Evolutionary conservation across 2,797 vertebrate species (phyloP), one percentile per base, ranked within the genome.

Genomic region (Triplophysa yarkandensis): DNA sequence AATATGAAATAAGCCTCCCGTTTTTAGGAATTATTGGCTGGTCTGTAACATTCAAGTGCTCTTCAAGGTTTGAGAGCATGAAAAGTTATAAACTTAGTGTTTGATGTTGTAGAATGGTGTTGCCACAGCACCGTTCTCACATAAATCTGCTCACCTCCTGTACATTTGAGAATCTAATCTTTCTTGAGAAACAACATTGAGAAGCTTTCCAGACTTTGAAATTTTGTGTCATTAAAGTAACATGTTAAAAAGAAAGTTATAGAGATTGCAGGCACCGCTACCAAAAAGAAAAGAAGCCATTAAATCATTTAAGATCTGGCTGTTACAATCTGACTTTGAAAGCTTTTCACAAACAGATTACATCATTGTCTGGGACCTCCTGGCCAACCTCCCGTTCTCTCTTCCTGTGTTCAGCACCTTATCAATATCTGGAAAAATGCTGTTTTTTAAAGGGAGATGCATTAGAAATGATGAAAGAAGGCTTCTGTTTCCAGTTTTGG

Each of bases 331-430:
- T 27, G 34, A 55, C 69, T 75, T 73, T 41, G 6, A 77, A 23
- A 44, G 21, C 79, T 77, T 81, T 77, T 63, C 63, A 79, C n/a
- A 83, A 83, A 85, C 25, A 55, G 25, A 88, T 90, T 86, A 90
- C 85, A 78, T 90, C 87, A 89, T 64, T 63, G 76, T 87, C 87
- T 89, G 32, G 46, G 80, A 84, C 78, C 81, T 88, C 80, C 79
- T 82, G 71, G 57, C 81, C 62, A 65, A 67, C 34, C 71, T 43
- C 23, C 27, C 46, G 7, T 36, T 14, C 32, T 54, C 68, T 69
- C 60, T 86, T 70, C 76, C 80, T 80, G 63, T 72, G 36, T 44
- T 83, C 73, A 63, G 4, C 32, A 34, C 9, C 83, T 86, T 87
- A 87, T 88, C 85, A 86, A 78, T 66, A 44, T 34, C 52, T 57